A percentile compares a stretch with the other conserved stretches of the same genome.
Conservation (phyloP, 2,113 vertebrate genomes). For the Pachypanchax playfairii region DNA sequence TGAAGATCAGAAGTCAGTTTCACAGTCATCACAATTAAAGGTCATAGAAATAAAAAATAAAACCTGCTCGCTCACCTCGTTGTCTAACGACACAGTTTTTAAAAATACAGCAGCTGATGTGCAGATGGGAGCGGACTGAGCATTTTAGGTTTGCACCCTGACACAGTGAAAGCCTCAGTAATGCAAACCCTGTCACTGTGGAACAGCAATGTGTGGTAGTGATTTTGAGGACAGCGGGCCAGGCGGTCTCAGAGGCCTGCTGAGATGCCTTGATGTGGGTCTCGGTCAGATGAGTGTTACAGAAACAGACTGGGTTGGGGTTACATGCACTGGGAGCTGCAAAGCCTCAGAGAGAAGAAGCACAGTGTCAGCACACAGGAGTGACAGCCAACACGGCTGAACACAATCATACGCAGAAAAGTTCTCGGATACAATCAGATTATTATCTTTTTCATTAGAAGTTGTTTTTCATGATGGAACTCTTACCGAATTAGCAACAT, state of each 20-base stretch:
- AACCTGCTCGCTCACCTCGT: constrained; percentile 1
- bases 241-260: constrained; percentile 40
- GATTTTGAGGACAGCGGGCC: constrained; percentile 47
- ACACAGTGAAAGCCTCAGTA: constrained; percentile 45
- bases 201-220: constrained; percentile 14
- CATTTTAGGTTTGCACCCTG: neutral
- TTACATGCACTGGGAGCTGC: constrained; percentile 50
- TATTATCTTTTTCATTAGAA: no score
- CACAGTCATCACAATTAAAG: constrained; percentile 35
- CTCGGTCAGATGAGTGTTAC: constrained; percentile 52
- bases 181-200: constrained; percentile 22
- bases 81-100: constrained; percentile 4
- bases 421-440: no score
- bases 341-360: constrained; percentile 19
- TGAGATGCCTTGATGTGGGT: constrained; percentile 30
- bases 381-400: constrained; percentile 31
- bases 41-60: constrained; percentile 22
- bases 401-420: no score
- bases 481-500: no score
- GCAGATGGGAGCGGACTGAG: neutral
- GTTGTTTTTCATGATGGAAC: no score
- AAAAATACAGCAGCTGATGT: constrained; percentile 7
- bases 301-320: constrained; percentile 46
- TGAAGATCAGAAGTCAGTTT: constrained; percentile 9
- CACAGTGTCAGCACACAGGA: constrained; percentile 17